Evolutionary conservation across 2,113 vertebrate genomes (phyloP).

Genomic region (Microcebus jonahi): DNA sequence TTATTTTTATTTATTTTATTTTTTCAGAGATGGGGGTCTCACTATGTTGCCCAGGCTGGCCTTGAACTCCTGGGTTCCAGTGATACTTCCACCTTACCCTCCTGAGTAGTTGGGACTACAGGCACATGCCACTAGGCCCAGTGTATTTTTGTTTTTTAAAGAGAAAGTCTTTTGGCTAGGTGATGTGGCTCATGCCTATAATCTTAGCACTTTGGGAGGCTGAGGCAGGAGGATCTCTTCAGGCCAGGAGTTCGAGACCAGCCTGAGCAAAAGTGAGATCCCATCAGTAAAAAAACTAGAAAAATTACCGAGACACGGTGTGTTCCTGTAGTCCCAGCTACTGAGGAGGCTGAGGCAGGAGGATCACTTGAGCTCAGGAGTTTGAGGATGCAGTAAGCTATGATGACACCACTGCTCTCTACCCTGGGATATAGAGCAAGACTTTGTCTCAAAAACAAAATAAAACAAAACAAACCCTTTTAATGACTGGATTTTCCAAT

Average conservation of each 20-base stretch:
- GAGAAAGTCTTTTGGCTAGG: neutral
- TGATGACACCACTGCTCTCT: no score
- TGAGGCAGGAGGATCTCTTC: no score
- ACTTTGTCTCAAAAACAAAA: neutral
- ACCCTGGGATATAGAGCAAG: neutral
- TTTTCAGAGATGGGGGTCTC: neutral
- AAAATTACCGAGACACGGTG: no score
- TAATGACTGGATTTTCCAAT: neutral
- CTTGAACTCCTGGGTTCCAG: neutral
- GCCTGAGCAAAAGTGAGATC: no score
- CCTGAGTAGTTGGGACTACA: neutral
- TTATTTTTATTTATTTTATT: conserved; percentile 30
- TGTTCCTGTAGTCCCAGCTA: no score
- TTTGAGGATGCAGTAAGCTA: no score
- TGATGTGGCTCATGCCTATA: no score
- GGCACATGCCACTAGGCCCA: neutral
- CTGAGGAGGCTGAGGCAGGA: no score
- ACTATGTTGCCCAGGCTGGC: neutral
- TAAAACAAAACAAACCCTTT: neutral
- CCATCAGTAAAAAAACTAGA: no score
- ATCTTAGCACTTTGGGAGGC: no score
- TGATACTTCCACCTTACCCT: neutral
- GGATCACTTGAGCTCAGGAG: no score
- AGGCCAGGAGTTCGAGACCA: no score
- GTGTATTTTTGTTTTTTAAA: neutral